Evolutionary conservation across 35 echinoderm and acorn worm species (phyloP).

Genomic region (Lytechinus pictus): DNA sequence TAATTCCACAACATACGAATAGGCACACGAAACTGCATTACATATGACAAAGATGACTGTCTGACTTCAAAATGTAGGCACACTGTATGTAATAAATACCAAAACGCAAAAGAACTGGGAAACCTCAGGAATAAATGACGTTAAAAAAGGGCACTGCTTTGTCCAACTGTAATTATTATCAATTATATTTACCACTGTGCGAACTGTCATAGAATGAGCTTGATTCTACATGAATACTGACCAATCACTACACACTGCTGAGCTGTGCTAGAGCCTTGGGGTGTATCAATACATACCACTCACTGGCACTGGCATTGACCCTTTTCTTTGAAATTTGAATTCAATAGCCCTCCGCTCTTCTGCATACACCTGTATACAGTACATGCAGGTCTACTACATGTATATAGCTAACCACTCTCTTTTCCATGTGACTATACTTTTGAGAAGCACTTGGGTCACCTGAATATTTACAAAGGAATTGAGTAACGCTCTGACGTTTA

Average conservation of each 20-base stretch:
- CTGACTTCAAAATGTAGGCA: neutral
- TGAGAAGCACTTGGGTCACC: neutral
- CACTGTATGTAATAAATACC: neutral
- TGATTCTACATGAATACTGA: neutral
- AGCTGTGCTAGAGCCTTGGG: neutral
- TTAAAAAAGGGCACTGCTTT: neutral
- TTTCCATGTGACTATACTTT: neutral
- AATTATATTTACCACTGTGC: neutral
- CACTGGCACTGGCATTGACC: neutral
- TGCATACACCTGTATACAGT: neutral
- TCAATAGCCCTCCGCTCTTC: neutral
- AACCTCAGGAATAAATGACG: neutral
- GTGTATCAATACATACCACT: neutral
- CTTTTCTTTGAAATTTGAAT: slow-evolving; percentile 6
- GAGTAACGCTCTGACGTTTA: neutral
- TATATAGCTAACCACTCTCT: neutral
- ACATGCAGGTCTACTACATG: neutral
- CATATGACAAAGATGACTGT: neutral
- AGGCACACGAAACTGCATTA: too few relatives aligned
- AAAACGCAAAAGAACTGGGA: neutral
- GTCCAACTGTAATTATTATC: neutral
- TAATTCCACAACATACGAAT: too few relatives aligned
- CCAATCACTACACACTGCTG: neutral
- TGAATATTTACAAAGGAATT: neutral
- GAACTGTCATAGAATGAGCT: neutral